Evolutionary conservation across 2,888 invertebrate genomes (phyloP).

Genomic region (Eupithecia exiguata): DNA sequence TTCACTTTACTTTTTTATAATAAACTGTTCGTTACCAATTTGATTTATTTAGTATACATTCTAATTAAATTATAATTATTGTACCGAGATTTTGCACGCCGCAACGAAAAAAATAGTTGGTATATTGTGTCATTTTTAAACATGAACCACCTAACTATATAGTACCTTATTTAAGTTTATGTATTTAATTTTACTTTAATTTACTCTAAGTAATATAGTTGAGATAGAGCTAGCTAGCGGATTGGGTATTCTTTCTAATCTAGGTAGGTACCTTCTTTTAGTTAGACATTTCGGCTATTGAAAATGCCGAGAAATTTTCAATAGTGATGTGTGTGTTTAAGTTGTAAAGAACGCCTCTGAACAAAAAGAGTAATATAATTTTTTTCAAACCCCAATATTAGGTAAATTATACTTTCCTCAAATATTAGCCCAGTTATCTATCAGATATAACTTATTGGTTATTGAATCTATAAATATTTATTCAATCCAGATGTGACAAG

Average conservation of each 20-base stretch:
- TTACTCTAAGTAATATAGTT: not conserved
- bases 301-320: not conserved
- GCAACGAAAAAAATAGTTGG: too few relatives aligned
- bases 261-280: too few relatives aligned
- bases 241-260: not conserved
- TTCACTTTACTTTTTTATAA: too few relatives aligned
- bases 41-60: too few relatives aligned
- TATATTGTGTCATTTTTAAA: too few relatives aligned
- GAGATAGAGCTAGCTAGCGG: not conserved
- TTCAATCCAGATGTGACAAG: conserved; percentile 42
- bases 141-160: too few relatives aligned
- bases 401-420: not conserved
- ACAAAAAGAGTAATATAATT: not conserved
- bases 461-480: conserved; percentile 29
- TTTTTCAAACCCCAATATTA: not conserved
- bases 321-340: too few relatives aligned
- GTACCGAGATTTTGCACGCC: too few relatives aligned
- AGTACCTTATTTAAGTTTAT: too few relatives aligned
- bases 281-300: not conserved
- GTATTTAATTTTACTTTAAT: too few relatives aligned
- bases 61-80: too few relatives aligned
- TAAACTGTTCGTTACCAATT: too few relatives aligned
- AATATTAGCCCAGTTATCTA: conserved; percentile 25
- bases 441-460: conserved; percentile 14
- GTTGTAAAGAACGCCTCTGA: not conserved